A percentile compares a stretch with the other conserved stretches of the same genome.
phyloP scores from a whole-genome alignment of 2,888 invertebrate species.

The Lapara coniferarum region DNA sequence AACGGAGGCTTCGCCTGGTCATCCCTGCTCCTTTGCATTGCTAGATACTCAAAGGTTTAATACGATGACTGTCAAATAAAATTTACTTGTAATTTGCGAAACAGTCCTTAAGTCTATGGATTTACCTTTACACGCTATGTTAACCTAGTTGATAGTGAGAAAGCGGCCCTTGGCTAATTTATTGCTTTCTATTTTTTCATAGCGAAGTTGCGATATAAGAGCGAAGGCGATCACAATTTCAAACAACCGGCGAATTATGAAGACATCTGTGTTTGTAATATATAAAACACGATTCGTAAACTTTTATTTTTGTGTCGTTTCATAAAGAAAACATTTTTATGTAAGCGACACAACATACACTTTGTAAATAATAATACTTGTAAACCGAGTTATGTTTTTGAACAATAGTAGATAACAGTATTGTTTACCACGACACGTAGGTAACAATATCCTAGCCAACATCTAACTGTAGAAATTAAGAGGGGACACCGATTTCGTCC shows the following conservation, averaged over 20 bases:
- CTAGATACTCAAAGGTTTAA: too few relatives aligned
- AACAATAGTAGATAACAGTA: slow-evolving; percentile 42
- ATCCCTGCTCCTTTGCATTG: too few relatives aligned
- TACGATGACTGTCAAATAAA: too few relatives aligned
- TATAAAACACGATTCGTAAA: neutral
- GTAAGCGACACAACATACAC: neutral
- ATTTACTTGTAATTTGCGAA: too few relatives aligned
- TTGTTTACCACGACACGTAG: slow-evolving; percentile 5
- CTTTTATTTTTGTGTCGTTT: neutral
- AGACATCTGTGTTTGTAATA: slow-evolving; percentile 39
- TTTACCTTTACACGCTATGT: slow-evolving; percentile 42
- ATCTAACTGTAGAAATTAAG: slow-evolving; percentile 38
- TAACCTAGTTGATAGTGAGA: slow-evolving; percentile 72
- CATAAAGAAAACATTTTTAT: neutral
- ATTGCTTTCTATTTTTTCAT: slow-evolving; percentile 82
- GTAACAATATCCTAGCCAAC: slow-evolving; percentile 17
- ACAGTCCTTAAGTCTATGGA: neutral
- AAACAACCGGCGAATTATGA: slow-evolving; percentile 48
- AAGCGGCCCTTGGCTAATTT: slow-evolving; percentile 76
- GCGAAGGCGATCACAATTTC: slow-evolving; percentile 76
- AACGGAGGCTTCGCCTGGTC: too few relatives aligned
- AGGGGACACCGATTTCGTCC: slow-evolving; percentile 39
- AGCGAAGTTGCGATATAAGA: slow-evolving; percentile 69
- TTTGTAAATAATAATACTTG: slow-evolving; percentile 2
- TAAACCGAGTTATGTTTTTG: slow-evolving; percentile 13